These are phyloP conservation scores for Ceyx melanurus DNA, from an alignment of 2,113 vertebrate species.

Conservation along the genomic window DNA sequence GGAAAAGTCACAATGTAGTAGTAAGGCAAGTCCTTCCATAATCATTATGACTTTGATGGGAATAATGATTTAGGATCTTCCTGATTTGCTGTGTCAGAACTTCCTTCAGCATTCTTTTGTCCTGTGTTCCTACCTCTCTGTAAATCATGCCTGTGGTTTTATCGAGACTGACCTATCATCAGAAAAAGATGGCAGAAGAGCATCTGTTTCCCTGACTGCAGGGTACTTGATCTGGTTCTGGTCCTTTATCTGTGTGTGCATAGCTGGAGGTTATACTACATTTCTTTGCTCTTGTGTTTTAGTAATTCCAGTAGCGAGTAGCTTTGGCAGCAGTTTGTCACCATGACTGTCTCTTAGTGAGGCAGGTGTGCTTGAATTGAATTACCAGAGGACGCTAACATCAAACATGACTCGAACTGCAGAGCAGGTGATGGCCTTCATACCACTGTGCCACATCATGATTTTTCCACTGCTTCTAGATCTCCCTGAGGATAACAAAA, in stretches of 20 bases:
- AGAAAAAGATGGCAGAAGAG: not conserved
- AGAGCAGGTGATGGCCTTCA: not conserved
- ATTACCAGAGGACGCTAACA: not conserved
- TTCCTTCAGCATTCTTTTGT: not conserved
- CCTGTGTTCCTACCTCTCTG: not conserved
- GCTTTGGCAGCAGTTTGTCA: not conserved
- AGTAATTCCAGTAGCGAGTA: not conserved
- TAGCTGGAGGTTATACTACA: not conserved
- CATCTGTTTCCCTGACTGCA: not conserved
- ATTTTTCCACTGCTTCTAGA: not conserved
- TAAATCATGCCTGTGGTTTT: not conserved
- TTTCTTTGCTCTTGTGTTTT: not conserved
- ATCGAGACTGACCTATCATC: not conserved
- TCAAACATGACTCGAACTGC: not conserved
- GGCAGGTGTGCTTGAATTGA: not conserved
- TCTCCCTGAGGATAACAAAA: not conserved
- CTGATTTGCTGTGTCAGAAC: not conserved
- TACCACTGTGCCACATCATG: not conserved
- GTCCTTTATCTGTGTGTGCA: not conserved
- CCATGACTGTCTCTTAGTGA: not conserved
- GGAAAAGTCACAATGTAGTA: not conserved
- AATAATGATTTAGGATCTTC: not conserved
- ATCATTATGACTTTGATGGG: not conserved
- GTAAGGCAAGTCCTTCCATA: not conserved
- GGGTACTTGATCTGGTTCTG: not conserved